Evolutionary conservation across 2,797 vertebrate genomes (phyloP), one percentile per base, ranked within the genome.

Genomic region (Kryptolebias ocellatus): DNA sequence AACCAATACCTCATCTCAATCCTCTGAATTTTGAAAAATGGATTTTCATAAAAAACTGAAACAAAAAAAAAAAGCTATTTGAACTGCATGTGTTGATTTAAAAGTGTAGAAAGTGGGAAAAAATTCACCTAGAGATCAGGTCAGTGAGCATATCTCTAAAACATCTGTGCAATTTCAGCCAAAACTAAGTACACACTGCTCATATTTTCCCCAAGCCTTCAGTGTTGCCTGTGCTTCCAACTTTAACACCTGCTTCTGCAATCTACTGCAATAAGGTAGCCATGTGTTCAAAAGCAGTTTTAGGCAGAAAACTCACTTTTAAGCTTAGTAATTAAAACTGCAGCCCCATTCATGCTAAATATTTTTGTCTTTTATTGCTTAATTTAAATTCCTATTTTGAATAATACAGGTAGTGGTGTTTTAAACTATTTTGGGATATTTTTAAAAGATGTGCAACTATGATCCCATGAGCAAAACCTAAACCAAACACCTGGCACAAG

Each of bases 231-330:
- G 45, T n/a, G 53, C 74, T 81, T 89, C 83, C 86, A 92, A 72
- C 73, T 75, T 83, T 83, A 79, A 90, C 91, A 93, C 92, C 91
- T 93, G 89, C 83, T 85, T 84, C 86, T 88, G 77, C 67, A 84
- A 89, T 92, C 82, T 74, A 46, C 65, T 63, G 76, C 80, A 69
- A 73, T 65, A 76, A 83, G 72, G 72, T 83, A 89, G 75, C 78
- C 83, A 86, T 77, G 79, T 88, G 83, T 66, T 73, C 56, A 45
- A 44, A 24, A 67, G 65, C 15, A n/a, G 34, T 50, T 61, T 67
- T 49, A 69, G n/a, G 45, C 50, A 64, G 51, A 65, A 50, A 53
- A 9, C 29, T 72, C 51, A 50, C 18, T 60, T 31, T 53, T 29
- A 67, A 18, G 27, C 15, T 54, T 20, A 24, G 47, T 66, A 69